Percentiles rank a stretch among this genome's conserved stretches.
These are phyloP conservation scores for Zapus hudsonius DNA, from an alignment of 2,113 vertebrate species.

Conservation along the genomic window DNA sequence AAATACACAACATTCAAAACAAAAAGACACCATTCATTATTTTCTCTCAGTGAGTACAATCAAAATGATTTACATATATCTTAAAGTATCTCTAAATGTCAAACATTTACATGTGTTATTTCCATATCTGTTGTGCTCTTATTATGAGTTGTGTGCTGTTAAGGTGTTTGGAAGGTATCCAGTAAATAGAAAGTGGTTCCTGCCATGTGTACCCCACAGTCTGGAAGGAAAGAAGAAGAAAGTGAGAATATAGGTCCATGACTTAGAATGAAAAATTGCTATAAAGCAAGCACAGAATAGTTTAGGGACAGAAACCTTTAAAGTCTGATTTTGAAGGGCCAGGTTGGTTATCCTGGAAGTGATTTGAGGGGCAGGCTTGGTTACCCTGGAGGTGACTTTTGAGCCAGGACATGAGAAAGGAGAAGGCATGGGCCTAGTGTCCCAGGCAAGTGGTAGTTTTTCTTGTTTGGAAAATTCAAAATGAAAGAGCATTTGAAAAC, in stretches of 20 bases:
- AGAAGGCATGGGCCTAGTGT: not conserved
- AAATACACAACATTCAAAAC: not conserved
- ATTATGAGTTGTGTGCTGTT: not conserved
- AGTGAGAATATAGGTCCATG: not conserved
- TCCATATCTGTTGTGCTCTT: not conserved
- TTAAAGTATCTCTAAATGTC: not conserved
- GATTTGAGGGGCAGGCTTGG: not conserved
- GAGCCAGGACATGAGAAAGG: not conserved
- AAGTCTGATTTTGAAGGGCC: too few species aligned
- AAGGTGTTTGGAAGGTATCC: not conserved
- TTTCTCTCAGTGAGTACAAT: not conserved
- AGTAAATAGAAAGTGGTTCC: not conserved
- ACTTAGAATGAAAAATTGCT: not conserved
- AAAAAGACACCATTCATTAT: not conserved
- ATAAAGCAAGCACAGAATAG: not conserved
- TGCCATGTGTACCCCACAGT: not conserved
- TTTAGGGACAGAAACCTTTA: not conserved
- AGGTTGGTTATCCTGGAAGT: too few species aligned
- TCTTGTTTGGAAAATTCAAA: not conserved
- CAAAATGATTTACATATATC: not conserved
- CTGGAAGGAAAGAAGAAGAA: not conserved
- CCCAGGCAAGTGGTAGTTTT: not conserved
- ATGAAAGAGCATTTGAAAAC: not conserved
- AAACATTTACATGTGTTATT: not conserved
- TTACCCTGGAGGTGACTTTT: not conserved